Base-by-base conservation (phyloP, 1,140 invertebrate genomes). In the Galendromus occidentalis region DNA sequence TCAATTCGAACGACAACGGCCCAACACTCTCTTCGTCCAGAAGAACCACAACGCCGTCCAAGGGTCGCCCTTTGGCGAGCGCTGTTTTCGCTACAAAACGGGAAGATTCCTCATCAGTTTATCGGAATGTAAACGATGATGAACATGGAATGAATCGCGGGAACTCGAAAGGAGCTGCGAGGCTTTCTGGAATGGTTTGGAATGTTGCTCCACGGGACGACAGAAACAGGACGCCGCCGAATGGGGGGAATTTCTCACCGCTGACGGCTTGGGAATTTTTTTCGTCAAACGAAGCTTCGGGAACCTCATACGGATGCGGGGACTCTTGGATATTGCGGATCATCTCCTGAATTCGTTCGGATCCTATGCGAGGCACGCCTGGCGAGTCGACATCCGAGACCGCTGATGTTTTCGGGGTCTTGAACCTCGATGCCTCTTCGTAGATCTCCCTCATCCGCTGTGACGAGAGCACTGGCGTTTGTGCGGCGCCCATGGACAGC, bases 401-500 rank as follows among this genome's bases (percentile, higher is more conserved):
- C 4, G 14, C 22, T 25, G 51, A 59, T 33, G 14, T 59, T 33
- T 59, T 59, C 12, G 51, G 51, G 2, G 51, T 59, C 9, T 59
- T 59, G 51, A 59, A 59, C 17, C 51, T 25, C 25, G 14, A 29
- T 6, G 25, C 25, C 20, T 59, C 51, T 25, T 59, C 51, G 51
- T 59, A 59, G 9, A 59, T 59, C 25, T 59, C 51, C 51, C 51
- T 25, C 51, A 59, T 59, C 9, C 51, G 51, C 51, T 59, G 51
- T 20, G 51, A 59, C 14, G 51, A 59, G 25, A 59, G 33, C 1
- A 59, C 33, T 4, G 51, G 51, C 51, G 51, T 59, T 33, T 59
- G 51, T 5, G 45, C 45, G 28, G 45, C 18, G 45, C 18, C 45
- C 45, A 47, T 47, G 18, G 45, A 47, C 45, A 28, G 4, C 14